These are phyloP conservation scores for Probosciger aterrimus DNA, from an alignment of 2,113 vertebrate genomes.

Conservation along the genomic window DNA sequence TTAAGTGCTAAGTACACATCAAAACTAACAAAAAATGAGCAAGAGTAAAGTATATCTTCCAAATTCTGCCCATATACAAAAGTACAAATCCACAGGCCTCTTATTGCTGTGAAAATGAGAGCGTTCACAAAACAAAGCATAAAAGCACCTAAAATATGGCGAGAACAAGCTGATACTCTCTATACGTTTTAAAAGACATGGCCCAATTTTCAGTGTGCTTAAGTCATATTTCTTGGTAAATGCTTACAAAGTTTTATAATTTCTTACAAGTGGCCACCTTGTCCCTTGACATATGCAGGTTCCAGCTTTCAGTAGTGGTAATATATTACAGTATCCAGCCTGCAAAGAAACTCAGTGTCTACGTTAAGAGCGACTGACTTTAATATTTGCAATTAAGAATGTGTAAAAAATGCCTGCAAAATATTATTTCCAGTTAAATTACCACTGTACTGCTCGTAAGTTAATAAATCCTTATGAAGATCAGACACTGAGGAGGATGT, in stretches of 20 bases:
- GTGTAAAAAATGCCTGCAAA: background rate
- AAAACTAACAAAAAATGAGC: background rate
- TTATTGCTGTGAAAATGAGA: background rate
- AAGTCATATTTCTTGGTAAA: background rate
- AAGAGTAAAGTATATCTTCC: background rate
- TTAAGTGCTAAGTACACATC: background rate
- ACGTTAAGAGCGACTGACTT: background rate
- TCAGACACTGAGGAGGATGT: background rate
- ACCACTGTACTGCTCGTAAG: background rate
- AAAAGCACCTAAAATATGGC: background rate
- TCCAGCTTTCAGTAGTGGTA: background rate
- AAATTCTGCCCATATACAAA: background rate
- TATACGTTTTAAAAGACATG: background rate
- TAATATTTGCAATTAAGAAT: background rate
- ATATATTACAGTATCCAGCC: background rate
- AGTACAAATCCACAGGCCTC: background rate
- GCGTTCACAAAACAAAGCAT: background rate
- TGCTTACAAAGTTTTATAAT: background rate
- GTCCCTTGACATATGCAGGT: background rate
- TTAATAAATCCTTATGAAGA: slow-evolving; percentile 4
- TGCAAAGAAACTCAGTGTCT: background rate
- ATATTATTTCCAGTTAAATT: background rate
- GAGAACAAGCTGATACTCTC: background rate
- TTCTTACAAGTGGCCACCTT: background rate
- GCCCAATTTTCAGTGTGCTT: background rate